phyloP scores from a whole-genome alignment of 2,113 vertebrate species.

The Psilopsiagon aurifrons region DNA sequence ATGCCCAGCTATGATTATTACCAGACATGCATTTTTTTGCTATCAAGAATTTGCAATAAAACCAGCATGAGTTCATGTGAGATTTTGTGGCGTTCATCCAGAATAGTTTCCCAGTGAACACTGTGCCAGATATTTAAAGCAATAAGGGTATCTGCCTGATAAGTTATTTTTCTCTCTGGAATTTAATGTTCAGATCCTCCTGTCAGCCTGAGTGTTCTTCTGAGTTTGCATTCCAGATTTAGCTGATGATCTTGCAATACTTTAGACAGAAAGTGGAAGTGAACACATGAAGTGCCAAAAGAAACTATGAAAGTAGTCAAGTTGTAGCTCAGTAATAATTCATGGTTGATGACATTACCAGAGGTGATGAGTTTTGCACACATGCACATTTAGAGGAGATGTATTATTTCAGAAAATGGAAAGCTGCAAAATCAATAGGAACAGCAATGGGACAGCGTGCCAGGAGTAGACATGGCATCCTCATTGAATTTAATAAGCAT shows the following conservation, averaged over 20 bases:
- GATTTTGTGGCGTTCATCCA: constrained; percentile 49
- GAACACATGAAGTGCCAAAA: constrained; percentile 36
- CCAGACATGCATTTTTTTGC: constrained; percentile 66
- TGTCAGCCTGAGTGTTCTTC: constrained; percentile 24
- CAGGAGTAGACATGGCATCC: constrained; percentile 7
- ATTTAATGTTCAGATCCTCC: constrained; percentile 30
- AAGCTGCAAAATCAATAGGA: constrained; percentile 55
- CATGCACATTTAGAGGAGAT: constrained; percentile 7
- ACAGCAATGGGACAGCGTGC: background rate
- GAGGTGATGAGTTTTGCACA: constrained; percentile 46
- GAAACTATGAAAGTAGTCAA: constrained; percentile 43
- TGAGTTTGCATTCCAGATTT: constrained; percentile 18
- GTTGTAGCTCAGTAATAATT: constrained; percentile 23
- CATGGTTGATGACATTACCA: constrained; percentile 50
- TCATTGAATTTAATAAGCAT: background rate
- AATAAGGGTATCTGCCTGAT: constrained; percentile 49
- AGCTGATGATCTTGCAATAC: constrained; percentile 15
- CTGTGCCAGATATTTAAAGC: constrained; percentile 51
- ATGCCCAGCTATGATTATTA: constrained; percentile 59
- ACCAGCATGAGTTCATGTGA: constrained; percentile 52
- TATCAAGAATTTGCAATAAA: constrained; percentile 61
- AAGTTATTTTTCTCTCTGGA: constrained; percentile 52
- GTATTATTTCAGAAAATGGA: background rate
- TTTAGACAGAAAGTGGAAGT: constrained; percentile 47
- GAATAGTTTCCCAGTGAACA: constrained; percentile 44